Evolutionary conservation across 2,113 vertebrate species (phyloP), one percentile per base, ranked within the genome.

Genomic region (Cyphomyrus discorhynchus): DNA sequence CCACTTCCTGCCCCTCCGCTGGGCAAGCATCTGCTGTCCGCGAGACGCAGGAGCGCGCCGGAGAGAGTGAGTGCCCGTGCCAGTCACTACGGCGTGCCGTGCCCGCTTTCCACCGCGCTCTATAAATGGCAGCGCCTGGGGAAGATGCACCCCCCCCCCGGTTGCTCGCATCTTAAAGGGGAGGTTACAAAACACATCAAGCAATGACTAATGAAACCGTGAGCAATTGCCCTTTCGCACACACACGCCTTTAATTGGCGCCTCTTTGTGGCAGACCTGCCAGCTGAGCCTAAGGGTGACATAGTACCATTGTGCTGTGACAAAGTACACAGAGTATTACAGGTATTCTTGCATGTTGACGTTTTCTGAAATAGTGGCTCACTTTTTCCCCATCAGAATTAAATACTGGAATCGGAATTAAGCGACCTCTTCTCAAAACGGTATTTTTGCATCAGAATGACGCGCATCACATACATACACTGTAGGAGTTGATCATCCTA

Each of bases 1-100:
- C 50, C 88, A 35, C 45, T 89, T 89, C 62, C 66, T 89, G 46
- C 62, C 46, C 66, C 46, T 27, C 45, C 50, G 49, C 74, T 56
- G 88, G 70, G 74, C 19, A 27, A 52, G 74, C 88, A 89, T 89
- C 88, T 89, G 88, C 88, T 45, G 50, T 35, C 74, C 10, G 49
- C 4, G 88, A 35, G 74, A 82, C 49, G 3, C 31, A 39, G 70
- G 58, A 45, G 24, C 15, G 31, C 70, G 3, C 27, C 27, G 70
- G 27, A 35, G 88, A 35, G 47, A 31, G n/a, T 1, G 70, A 47
- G 19, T 21, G 19, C 2, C 46, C 35, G 7, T 11, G 46, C 10
- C 13, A 27, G 47, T 27, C 10, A 2, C 49, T 50, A 15, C 8
- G 3, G 21, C 17, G 31, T 5, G 35, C 86, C 47, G n/a, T 50